Base-by-base conservation (phyloP, 2,113 vertebrate genomes). In the Oxyura jamaicensis region DNA sequence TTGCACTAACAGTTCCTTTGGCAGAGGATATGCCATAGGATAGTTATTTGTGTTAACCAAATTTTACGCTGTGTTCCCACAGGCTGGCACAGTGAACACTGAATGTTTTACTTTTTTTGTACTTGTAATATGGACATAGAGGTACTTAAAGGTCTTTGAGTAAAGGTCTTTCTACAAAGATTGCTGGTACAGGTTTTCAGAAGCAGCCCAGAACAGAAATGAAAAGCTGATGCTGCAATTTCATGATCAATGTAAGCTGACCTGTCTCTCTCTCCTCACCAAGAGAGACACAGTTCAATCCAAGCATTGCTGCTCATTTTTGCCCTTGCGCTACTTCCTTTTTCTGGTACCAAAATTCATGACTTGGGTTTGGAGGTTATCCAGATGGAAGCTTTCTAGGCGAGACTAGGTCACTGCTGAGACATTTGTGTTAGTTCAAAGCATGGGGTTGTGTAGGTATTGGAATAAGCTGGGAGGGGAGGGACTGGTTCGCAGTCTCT, bases 371-470 rank as follows among this genome's bases (percentile, higher is more conserved):
- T 62, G 63, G 39, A 75, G 84, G 8, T 75, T 71, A 22, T 36
- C 59, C 52, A 52, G 72, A 8, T 63, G 8, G 39, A 3, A 58
- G 8, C 28, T 44, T 50, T 74, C 6, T 52, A 71, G 53, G 11
- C 62, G 52, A 67, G 31, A 12, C 2, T 18, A 53, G 20, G 20
- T 88, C 53, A 42, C n/a, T 91, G 58, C 62, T 72, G 39, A 56
- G 71, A 56, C n/a, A 18, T 41, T 63, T n/a, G 36, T 60, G 29
- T 66, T 65, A 52, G 50, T 63, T 76, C n/a, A 35, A n/a, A 85
- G 56, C 44, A 22, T 0, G 0, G 55, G 39, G 14, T 11, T 2
- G 10, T 60, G 39, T 25, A 39, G 11, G 17, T n/a, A 12, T 65
- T 78, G 65, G 7, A 79, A 13, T 62, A n/a, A 50, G 65, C 16